phyloP scores from a whole-genome alignment of 2,797 vertebrate species.

The Epinephelus malabaricus region DNA sequence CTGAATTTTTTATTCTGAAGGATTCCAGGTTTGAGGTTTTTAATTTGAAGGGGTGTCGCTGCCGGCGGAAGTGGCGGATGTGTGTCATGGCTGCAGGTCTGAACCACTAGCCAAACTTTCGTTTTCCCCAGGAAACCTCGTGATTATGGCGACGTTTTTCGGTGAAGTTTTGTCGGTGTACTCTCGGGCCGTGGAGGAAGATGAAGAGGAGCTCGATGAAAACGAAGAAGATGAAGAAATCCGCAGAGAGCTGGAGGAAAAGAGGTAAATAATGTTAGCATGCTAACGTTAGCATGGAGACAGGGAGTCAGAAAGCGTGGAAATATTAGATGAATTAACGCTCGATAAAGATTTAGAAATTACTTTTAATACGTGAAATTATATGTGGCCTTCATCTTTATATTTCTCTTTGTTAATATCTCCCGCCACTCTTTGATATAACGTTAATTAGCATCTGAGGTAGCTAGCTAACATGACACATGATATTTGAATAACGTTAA shows the following conservation, averaged over 20 bases:
- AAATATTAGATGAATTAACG: accelerated
- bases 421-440: no score
- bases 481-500: slow-evolving; percentile 10
- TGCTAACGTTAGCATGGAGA: slow-evolving; percentile 16
- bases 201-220: slow-evolving; percentile 84
- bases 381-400: not conserved
- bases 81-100: not conserved
- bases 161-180: slow-evolving; percentile 91
- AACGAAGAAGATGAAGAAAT: slow-evolving; percentile 88
- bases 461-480: slow-evolving; percentile 54
- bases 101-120: slow-evolving; percentile 42
- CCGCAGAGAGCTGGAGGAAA: slow-evolving; percentile 87
- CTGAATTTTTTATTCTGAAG: slow-evolving; percentile 21
- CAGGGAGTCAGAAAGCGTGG: slow-evolving; percentile 15
- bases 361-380: not conserved
- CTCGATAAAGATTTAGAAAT: not conserved
- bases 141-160: slow-evolving; percentile 94
- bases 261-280: slow-evolving; percentile 83
- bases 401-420: not conserved
- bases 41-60: slow-evolving; percentile 45
- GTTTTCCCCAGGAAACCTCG: slow-evolving; percentile 2
- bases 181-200: slow-evolving; percentile 91
- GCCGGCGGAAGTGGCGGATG: slow-evolving; percentile 39
- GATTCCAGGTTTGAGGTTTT: not conserved
- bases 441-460: not conserved